Base-by-base conservation (phyloP, 2,797 vertebrate genomes). In the Pseudopleuronectes americanus region DNA sequence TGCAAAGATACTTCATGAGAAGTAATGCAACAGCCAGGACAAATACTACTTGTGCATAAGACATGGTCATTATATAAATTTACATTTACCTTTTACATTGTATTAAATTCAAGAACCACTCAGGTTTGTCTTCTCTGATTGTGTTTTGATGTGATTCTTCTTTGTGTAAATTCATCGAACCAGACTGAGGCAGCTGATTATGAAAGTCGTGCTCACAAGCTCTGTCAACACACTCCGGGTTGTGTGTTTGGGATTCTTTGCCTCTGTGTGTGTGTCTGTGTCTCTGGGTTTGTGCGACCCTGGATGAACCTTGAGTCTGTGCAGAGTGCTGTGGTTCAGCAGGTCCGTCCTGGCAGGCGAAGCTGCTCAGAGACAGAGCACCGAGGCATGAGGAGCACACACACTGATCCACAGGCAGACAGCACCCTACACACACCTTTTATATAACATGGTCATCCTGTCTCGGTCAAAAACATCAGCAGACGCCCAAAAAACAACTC, bases 341-440 rank as follows among this genome's bases (percentile, higher is more conserved):
- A 63, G 60, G 81, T 86, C 64, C 68, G 0, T 68, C 53, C 83
- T 83, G 68, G 83, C 79, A 87, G 71, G 57, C 66, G n/a, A 19
- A 5, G 55, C 71, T 57, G 70, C 57, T 21, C 74, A 61, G 76
- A 79, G 55, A 66, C 59, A 4, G 60, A 84, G 58, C 28, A 54
- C 31, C 48, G 52, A 66, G 76, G 57, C 76, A 76, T n/a, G 59
- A 68, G 57, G 57, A 82, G 62, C 24, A 71, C 70, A 71, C 70
- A 70, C 68, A 0, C n/a, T 73, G 71, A 72, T 80, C 81, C 81
- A 76, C 74, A 73, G 70, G 47, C 65, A 78, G 61, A 64, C 82
- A 4, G 24, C 31, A 0, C 53, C 64, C 41, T 21, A 24, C 9
- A 62, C 51, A 62, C 72, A 64, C 58, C 52, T 80, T 38, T 55